Percentiles rank a stretch among this genome's conserved stretches.
These are phyloP conservation scores for Pocillopora grandis DNA, from an alignment of 92 coral and sea anemone species.

Conservation along the genomic window DNA sequence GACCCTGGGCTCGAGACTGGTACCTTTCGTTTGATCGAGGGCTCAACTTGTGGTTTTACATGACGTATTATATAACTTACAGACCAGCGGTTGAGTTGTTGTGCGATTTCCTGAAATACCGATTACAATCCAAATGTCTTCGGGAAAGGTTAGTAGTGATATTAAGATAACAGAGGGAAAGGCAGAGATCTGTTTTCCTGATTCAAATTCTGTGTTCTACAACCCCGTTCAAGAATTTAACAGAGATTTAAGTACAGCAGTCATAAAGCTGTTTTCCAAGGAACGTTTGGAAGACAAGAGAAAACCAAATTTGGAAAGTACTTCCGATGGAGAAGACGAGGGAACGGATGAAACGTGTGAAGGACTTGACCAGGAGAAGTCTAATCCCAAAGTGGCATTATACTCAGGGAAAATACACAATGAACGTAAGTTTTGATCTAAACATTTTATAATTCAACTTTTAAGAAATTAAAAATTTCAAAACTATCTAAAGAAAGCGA, in stretches of 20 bases:
- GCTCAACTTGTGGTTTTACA: no score
- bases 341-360: background rate
- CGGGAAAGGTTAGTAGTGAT: conserved; percentile 11
- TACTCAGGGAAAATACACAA: background rate
- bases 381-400: background rate
- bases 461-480: no score
- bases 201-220: conserved; percentile 86
- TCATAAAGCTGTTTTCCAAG: conserved; percentile 67
- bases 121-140: background rate
- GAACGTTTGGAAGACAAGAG: conserved; percentile 8
- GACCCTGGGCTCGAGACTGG: no score
- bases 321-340: background rate
- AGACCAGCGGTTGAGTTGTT: no score
- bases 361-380: no score
- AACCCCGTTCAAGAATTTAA: conserved; percentile 99
- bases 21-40: no score
- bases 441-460: no score
- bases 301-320: background rate
- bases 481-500: no score
- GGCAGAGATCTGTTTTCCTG: conserved; percentile 88
- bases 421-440: no score
- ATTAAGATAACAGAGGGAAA: conserved; percentile 82
- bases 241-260: conserved; percentile 91
- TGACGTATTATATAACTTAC: no score
- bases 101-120: no score